Evolutionary conservation across 2,797 vertebrate genomes (phyloP).

Genomic region (Spea hammondii): DNA sequence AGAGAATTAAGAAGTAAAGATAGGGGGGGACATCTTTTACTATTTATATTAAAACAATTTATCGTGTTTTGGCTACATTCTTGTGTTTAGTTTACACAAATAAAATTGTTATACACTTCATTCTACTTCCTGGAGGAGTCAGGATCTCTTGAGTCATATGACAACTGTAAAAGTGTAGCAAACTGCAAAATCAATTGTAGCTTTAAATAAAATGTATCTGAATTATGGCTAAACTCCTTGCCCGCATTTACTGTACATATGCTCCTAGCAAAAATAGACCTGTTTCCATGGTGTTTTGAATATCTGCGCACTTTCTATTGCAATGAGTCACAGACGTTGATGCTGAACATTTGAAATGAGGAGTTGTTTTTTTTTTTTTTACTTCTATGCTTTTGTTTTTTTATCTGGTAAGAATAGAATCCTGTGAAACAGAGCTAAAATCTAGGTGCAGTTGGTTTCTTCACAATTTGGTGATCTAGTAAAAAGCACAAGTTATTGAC

Average conservation of each 20-base stretch:
- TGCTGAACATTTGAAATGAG: background rate
- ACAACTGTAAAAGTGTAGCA: background rate
- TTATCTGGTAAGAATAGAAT: too few species aligned
- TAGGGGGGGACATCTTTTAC: too few species aligned
- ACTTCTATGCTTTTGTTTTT: too few species aligned
- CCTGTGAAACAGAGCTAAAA: too few species aligned
- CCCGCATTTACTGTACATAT: constrained; percentile 40
- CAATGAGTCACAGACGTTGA: constrained; percentile 33
- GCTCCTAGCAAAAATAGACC: constrained; percentile 46
- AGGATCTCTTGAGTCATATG: background rate
- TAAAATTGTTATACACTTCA: background rate
- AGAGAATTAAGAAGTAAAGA: too few species aligned
- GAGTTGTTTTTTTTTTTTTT: background rate
- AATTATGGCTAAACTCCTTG: constrained; percentile 18
- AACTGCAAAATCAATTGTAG: background rate
- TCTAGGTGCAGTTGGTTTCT: too few species aligned
- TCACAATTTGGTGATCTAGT: too few species aligned
- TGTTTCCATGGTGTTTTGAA: constrained; percentile 46
- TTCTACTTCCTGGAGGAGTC: background rate
- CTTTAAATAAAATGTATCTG: constrained; percentile 18
- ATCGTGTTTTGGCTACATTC: background rate
- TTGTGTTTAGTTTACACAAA: background rate
- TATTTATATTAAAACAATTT: too few species aligned
- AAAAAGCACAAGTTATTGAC: too few species aligned
- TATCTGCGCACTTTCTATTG: constrained; percentile 28